phyloP scores from a whole-genome alignment of 2,888 invertebrate species.

The Nezara viridula region DNA sequence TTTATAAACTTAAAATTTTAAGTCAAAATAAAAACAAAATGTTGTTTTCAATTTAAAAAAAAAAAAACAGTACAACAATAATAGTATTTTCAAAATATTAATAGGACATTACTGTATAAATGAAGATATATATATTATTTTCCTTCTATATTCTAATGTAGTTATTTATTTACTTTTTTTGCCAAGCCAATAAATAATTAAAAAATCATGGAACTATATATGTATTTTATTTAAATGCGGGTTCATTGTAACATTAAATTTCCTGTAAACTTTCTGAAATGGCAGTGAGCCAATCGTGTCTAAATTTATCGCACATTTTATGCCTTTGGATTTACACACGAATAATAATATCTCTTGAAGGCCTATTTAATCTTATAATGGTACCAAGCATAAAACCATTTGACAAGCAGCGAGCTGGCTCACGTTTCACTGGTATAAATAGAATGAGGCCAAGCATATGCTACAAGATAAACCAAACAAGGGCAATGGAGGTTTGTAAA shows the following conservation, averaged over 20 bases:
- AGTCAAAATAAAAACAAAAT: no score
- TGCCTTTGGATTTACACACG: not conserved
- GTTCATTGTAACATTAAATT: not conserved
- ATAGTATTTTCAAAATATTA: no score
- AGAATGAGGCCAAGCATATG: not conserved
- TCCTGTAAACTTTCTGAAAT: not conserved
- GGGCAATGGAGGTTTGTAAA: not conserved
- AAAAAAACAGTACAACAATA: no score
- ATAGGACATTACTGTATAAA: no score
- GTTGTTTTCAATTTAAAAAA: no score
- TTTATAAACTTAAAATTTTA: no score
- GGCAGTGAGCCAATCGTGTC: not conserved
- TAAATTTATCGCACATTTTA: not conserved
- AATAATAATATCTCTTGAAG: not conserved
- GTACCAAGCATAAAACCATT: not conserved
- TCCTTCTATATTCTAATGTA: no score
- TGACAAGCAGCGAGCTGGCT: not conserved
- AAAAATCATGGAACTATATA: not conserved
- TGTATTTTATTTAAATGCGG: not conserved
- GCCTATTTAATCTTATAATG: not conserved
- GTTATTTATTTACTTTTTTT: not conserved
- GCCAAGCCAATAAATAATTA: no score
- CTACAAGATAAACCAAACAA: not conserved
- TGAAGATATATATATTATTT: no score
- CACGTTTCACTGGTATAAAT: not conserved